Base-by-base conservation (phyloP, 2,888 invertebrate species). In the Pteria penguin region DNA sequence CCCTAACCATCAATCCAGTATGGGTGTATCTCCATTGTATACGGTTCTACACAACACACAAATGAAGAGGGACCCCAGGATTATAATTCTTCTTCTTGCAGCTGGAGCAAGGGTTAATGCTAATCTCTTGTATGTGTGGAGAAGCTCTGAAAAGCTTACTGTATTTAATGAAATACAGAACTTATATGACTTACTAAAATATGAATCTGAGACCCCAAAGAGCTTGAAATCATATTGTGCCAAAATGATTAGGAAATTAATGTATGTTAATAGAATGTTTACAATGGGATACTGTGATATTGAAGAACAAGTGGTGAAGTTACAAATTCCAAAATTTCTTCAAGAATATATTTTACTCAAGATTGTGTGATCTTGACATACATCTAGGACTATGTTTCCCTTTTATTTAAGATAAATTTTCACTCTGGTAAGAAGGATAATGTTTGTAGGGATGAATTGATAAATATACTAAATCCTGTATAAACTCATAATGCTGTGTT, bases 71-170 rank as follows among this genome's bases (percentile, higher is more conserved):
- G 57, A 68, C 33, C 0, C 57, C 2, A 55, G 32, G 24, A 57
- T 68, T 8, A 22, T 68, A 57, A 57, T 24, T 29, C 22, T 68
- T 32, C 33, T 68, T 55, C 2, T 68, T 14, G 27, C 22, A 14
- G 68, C 68, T 32, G 68, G 68, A 8, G 68, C 55, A 52, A 11
- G 26, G 4, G 68, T 68, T n/a, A 22, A 57, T 57, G 24, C 29
- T 1, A 11, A 24, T 11, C 27, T 52, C 31, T 32, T 68, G 22
- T 52, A 33, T 8, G 57, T 26, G 29, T 68, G 68, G 68, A 55
- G 24, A 32, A 22, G 33, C 8, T 29, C 55, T 14, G 68, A 68
- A 68, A 29, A 68, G 22, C 32, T 68, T 26, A 32, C 55, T 18
- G 29, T 68, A 22, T 68, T 68, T 24, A 32, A n/a, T 18, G 33